Base-by-base conservation (phyloP, 2,113 vertebrate genomes). In the Trichechus manatus region DNA sequence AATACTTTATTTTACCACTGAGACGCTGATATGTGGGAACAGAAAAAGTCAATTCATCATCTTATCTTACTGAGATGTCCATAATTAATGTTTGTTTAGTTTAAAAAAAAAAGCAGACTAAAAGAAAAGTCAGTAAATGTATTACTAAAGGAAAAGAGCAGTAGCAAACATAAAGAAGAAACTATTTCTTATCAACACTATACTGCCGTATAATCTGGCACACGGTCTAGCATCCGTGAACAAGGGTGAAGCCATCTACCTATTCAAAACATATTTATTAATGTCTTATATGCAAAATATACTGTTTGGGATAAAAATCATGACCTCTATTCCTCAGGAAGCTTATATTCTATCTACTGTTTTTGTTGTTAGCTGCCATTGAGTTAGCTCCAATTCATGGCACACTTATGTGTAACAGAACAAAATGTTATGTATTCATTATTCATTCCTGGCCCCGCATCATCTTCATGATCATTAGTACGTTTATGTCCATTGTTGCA, bases 21-120 rank as follows among this genome's bases (percentile, higher is more conserved):
- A 97, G 91, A 94, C 95, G 91, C 50, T 36, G 87, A 63, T 95
- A 63, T 25, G 47, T 70, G 66, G 95, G 95, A 91, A 77, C 44
- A 93, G 70, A 93, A 89, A 87, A 93, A 95, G 91, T 96, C 92
- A 90, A 95, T 97, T 93, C 77, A 92, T 97, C 97, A 96, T 97
- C 87, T 95, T 97, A 96, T 94, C 94, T 95, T 93, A 66, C 25
- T 39, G 31, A 95, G n/a, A 88, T 87, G 87, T 47, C 74, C 97
- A 88, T 96, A 98, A 98, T 92, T 95, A 97, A 97, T 95, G 87
- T 91, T 94, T 90, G 63, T 82, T 94, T 88, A 81, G 66, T 77
- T 89, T 91, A n/a, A n/a, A n/a, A 87, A 78, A 91, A 82, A 85
- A n/a, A 47, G 15, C 20, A 72, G 93, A 72, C 31, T 56, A 86